Evolutionary conservation across 2,797 vertebrate genomes (phyloP).

Genomic region (Spinus olivaceus): DNA sequence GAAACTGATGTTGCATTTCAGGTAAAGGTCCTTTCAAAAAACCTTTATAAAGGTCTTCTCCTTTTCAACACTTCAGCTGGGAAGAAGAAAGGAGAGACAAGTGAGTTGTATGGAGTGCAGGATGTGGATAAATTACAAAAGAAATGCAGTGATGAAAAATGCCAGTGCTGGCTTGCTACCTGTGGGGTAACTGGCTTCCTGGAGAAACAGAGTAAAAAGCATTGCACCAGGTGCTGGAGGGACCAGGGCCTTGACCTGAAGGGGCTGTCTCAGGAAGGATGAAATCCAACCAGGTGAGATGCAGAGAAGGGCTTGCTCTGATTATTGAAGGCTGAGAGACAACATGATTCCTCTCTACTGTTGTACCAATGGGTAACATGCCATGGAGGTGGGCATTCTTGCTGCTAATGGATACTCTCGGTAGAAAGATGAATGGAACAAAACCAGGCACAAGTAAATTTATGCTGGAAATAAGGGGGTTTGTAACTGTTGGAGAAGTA

Average conservation of each 20-base stretch:
- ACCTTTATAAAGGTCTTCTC: neutral
- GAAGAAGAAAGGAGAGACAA: neutral
- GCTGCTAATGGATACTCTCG: neutral
- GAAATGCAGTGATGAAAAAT: neutral
- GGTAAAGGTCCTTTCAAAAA: neutral
- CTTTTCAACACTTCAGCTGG: neutral
- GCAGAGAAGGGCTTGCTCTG: neutral
- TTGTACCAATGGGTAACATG: neutral
- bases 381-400: neutral
- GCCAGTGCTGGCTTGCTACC: neutral
- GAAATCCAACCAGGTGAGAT: neutral
- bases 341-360: neutral
- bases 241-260: neutral
- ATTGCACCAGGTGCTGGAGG: neutral
- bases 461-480: neutral
- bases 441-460: neutral
- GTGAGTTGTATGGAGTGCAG: neutral
- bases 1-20: neutral
- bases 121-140: neutral
- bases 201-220: neutral
- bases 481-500: neutral
- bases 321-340: neutral
- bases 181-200: neutral
- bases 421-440: neutral
- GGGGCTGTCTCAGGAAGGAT: neutral